A percentile compares a stretch with the other conserved stretches of the same genome.
Conservation (phyloP, 2,888 invertebrate genomes). For the Agriotes lineatus region DNA sequence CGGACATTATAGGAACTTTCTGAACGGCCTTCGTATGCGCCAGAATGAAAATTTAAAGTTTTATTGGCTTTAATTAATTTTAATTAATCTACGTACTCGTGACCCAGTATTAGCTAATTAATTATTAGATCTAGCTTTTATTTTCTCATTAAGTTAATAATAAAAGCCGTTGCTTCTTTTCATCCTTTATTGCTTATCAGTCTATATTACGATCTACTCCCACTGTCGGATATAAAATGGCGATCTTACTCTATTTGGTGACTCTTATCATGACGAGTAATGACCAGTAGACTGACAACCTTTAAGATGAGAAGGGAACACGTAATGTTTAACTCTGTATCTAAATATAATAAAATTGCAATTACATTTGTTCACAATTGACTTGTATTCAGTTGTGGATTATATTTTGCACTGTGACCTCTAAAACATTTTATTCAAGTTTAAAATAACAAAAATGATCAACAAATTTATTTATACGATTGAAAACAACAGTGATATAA, state of each 20-base stretch:
- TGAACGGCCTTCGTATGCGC: neutral
- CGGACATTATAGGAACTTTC: neutral
- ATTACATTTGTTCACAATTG: too few species aligned
- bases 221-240: neutral
- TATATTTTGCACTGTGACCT: too few species aligned
- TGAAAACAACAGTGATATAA: too few species aligned
- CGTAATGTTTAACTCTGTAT: too few species aligned
- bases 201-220: slow-evolving; percentile 11
- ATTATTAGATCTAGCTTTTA: slow-evolving; percentile 6
- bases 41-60: neutral
- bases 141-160: slow-evolving; percentile 4
- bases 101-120: neutral
- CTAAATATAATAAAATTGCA: too few species aligned
- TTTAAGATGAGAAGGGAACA: neutral
- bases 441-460: too few species aligned
- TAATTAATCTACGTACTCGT: neutral
- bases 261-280: neutral
- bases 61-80: neutral
- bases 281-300: slow-evolving; percentile 7
- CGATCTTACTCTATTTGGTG: neutral
- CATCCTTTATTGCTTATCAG: slow-evolving; percentile 10
- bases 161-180: neutral
- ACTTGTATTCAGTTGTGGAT: too few species aligned
- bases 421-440: too few species aligned
- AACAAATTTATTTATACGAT: too few species aligned